Conservation (phyloP, 2,797 vertebrate genomes). For the Tragopan temminckii region DNA sequence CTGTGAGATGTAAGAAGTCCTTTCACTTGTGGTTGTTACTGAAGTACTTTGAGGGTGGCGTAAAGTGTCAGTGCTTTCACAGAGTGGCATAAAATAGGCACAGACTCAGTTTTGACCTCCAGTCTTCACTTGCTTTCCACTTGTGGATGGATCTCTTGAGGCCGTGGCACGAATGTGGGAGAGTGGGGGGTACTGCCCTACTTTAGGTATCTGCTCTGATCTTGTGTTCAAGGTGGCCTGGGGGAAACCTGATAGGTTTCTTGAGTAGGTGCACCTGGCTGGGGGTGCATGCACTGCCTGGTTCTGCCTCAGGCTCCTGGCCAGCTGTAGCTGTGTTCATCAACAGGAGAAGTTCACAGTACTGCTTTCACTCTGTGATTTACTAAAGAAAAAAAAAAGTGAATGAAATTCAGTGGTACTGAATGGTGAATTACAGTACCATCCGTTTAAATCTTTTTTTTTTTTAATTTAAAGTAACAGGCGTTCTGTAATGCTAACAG, state of each 20-base stretch:
- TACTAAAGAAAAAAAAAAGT: not conserved
- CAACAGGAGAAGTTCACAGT: not conserved
- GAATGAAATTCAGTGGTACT: not conserved
- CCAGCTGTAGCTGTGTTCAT: not conserved
- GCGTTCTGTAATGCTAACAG: conserved; percentile 22
- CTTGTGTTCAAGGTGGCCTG: not conserved
- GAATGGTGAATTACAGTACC: conserved; percentile 11
- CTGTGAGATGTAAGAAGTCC: not conserved
- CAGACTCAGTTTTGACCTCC: not conserved
- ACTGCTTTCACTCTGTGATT: not conserved
- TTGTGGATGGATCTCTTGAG: not conserved
- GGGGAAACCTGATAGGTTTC: not conserved
- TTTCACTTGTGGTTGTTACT: not conserved
- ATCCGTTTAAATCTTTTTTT: not conserved
- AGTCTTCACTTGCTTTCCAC: not conserved
- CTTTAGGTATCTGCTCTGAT: not conserved
- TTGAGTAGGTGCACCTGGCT: not conserved
- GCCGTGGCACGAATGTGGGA: not conserved
- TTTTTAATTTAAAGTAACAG: not conserved
- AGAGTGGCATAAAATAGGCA: not conserved
- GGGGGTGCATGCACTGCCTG: not conserved
- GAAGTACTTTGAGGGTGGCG: not conserved
- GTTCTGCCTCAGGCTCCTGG: not conserved
- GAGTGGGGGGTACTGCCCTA: not conserved
- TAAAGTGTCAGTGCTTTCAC: not conserved